phyloP scores from a whole-genome alignment of 2,888 invertebrate genomes.

The Oscheius myriophilus region DNA sequence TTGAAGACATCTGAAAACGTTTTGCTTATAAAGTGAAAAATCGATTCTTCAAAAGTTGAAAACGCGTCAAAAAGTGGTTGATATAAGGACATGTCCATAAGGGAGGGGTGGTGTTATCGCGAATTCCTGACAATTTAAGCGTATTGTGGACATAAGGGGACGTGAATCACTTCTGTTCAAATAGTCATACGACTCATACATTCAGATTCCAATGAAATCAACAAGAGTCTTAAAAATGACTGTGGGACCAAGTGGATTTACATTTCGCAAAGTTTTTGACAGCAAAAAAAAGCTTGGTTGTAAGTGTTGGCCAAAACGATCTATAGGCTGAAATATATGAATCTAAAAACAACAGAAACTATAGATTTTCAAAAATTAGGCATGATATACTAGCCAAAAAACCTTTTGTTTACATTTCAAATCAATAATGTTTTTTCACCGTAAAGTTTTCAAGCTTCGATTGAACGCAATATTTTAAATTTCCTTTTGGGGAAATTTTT shows the following conservation, averaged over 20 bases:
- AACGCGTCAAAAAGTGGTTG: background rate
- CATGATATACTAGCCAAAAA: background rate
- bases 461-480: too few species aligned
- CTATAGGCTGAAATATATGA: background rate
- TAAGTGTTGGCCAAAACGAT: too few species aligned
- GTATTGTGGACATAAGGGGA: slow-evolving; percentile 13
- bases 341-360: background rate
- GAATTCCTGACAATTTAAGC: background rate
- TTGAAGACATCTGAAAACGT: slow-evolving; percentile 16
- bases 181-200: slow-evolving; percentile 10
- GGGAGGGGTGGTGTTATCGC: slow-evolving; percentile 2
- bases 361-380: background rate
- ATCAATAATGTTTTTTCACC: background rate
- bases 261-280: too few species aligned
- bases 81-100: background rate
- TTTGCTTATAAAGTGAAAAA: slow-evolving; percentile 13
- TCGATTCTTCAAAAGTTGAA: too few species aligned
- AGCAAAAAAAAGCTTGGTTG: too few species aligned
- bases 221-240: background rate
- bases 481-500: too few species aligned
- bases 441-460: background rate
- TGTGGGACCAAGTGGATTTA: too few species aligned
- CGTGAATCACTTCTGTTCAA: slow-evolving; percentile 20
- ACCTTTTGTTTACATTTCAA: background rate
- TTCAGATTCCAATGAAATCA: slow-evolving; percentile 22